These are phyloP conservation scores for Grapholita molesta DNA, from an alignment of 1,140 invertebrate genomes.

Conservation along the genomic window DNA sequence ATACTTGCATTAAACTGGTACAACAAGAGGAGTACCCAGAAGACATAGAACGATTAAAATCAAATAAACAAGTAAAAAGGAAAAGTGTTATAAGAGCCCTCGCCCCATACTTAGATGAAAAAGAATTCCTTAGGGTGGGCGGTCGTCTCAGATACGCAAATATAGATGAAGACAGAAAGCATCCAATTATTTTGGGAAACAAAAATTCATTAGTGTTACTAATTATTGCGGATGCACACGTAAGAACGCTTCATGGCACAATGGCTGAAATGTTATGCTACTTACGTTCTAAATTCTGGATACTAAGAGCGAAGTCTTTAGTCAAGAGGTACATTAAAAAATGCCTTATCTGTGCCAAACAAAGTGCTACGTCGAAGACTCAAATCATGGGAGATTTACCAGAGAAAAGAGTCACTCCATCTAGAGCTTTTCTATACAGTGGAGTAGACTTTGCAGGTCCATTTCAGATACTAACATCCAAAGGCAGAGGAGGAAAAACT, in stretches of 20 bases:
- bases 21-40: constrained; percentile 15
- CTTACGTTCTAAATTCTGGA: constrained; percentile 35
- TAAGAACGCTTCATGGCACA: constrained; percentile 39
- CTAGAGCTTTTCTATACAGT: constrained; percentile 32
- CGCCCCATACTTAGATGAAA: constrained; percentile 49
- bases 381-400: constrained; percentile 54
- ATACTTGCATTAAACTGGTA: constrained; percentile 13
- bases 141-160: constrained; percentile 47
- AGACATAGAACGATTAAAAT: constrained; percentile 19
- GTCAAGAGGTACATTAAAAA: constrained; percentile 22
- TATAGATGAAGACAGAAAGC: constrained; percentile 41
- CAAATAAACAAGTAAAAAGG: constrained; percentile 33
- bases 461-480: constrained; percentile 23
- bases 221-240: constrained; percentile 41
- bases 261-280: constrained; percentile 31
- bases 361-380: neutral
- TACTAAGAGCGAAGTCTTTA: constrained; percentile 12
- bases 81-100: constrained; percentile 27
- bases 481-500: constrained; percentile 12
- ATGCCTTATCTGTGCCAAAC: constrained; percentile 30
- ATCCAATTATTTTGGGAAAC: constrained; percentile 38
- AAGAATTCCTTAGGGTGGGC: constrained; percentile 57
- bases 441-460: constrained; percentile 62
- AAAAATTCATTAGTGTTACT: constrained; percentile 23
- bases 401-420: constrained; percentile 29